Evolutionary conservation across 2,113 vertebrate species (phyloP), one percentile per base, ranked within the genome.

Genomic region (Pterocles gutturalis): DNA sequence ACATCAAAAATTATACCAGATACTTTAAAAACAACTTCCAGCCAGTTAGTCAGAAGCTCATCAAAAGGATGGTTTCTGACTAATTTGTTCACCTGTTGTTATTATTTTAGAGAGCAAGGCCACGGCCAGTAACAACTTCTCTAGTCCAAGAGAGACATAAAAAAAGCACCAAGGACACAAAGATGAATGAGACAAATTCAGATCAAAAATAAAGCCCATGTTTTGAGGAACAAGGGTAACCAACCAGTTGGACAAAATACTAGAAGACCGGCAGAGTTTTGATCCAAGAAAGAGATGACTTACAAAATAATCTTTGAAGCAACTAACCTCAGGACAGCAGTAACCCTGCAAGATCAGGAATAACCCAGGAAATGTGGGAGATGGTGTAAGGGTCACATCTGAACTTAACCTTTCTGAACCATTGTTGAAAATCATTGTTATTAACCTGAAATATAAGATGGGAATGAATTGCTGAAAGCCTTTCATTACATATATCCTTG

Each of bases 391-490:
- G 18, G 26, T 36, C 5, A 0, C 3, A 6, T 55, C 48, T 76
- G 64, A 91, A 49, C 26, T 60, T 75, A 46, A 64, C 13, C 12
- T 51, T 31, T 54, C n/a, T 43, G n/a, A 73, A n/a, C 10, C 25
- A 1, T 7, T 62, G 9, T 24, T 89, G 82, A 65, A 94, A 83
- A 87, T 33, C 33, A 9, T 31, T 77, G 19, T 73, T 89, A 64
- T 79, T 89, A 88, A 66, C 34, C n/a, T 72, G 61, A 66, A 93
- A 71, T 20, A 46, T 29, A 64, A 91, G 83, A 64, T 18, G 13
- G 31, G 26, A 83, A 49, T 88, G 43, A 89, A 67, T 58, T 21
- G 60, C 18, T 90, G 61, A 17, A 73, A 76, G 8, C 29, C 18
- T 82, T 87, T 85, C 65, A 38, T 38, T 76, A 1, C 25, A 86